Percentiles rank a stretch among this genome's conserved stretches.
These are phyloP conservation scores for Miltochrista miniata DNA, from an alignment of 2,888 invertebrate genomes.

Conservation along the genomic window DNA sequence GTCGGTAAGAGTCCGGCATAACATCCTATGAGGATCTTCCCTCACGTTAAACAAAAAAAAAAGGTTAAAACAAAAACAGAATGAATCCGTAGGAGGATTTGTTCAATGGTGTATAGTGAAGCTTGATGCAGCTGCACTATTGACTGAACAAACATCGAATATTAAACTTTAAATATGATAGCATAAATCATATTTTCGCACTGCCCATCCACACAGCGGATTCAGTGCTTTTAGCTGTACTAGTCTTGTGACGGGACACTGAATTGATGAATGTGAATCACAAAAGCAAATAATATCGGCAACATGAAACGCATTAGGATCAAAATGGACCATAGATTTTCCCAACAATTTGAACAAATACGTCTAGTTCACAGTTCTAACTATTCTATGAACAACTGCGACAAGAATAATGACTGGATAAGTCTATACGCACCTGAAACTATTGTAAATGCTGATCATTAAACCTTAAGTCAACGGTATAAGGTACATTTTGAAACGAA, in stretches of 20 bases:
- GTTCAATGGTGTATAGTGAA: background rate
- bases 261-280: too few relatives aligned
- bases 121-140: background rate
- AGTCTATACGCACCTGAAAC: slow-evolving; percentile 67
- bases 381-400: slow-evolving; percentile 55
- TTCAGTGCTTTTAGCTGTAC: too few relatives aligned
- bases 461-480: slow-evolving; percentile 44
- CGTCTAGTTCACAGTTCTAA: slow-evolving; percentile 47
- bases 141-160: background rate
- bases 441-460: slow-evolving; percentile 35
- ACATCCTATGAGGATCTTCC: too few relatives aligned
- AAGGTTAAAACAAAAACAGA: background rate
- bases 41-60: too few relatives aligned
- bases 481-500: slow-evolving; percentile 51
- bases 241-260: too few relatives aligned
- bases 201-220: too few relatives aligned
- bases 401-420: slow-evolving; percentile 67
- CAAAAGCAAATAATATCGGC: slow-evolving; percentile 9
- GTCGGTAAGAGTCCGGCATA: too few relatives aligned
- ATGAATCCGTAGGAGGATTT: background rate
- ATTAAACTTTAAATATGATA: too few relatives aligned
- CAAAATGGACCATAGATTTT: slow-evolving; percentile 25
- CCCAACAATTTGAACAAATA: slow-evolving; percentile 46
- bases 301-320: slow-evolving; percentile 27
- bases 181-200: too few relatives aligned